phyloP scores from a whole-genome alignment of 2,888 invertebrate species.

The Drosophila eohydei region DNA sequence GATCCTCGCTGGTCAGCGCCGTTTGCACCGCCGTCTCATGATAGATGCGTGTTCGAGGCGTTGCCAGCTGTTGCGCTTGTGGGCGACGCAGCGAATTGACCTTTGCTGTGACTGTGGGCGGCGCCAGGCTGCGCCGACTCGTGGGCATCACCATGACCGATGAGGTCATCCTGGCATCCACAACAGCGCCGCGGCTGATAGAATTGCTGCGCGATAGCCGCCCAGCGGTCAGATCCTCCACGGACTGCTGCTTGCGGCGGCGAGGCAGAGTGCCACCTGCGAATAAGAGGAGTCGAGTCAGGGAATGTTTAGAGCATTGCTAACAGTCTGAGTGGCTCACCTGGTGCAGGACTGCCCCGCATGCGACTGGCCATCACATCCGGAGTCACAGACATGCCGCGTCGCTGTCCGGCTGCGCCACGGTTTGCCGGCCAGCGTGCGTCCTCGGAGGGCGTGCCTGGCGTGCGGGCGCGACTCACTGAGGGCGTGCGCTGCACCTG shows the following conservation, averaged over 20 bases:
- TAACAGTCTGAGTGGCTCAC: background rate
- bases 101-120: conserved; percentile 75
- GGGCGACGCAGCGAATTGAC: conserved; percentile 85
- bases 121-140: conserved; percentile 73
- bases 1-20: conserved; percentile 89
- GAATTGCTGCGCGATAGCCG: conserved; percentile 85
- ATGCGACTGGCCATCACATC: conserved; percentile 80
- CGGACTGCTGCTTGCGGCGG: conserved; percentile 88
- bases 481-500: conserved; percentile 85
- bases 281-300: too few species aligned
- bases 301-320: rapidly evolving
- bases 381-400: conserved; percentile 82
- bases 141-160: conserved; percentile 78
- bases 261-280: conserved; percentile 91
- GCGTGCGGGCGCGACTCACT: conserved; percentile 87
- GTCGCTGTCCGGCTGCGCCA: conserved; percentile 63
- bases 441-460: conserved; percentile 89
- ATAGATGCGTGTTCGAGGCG: conserved; percentile 89
- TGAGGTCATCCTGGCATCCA: conserved; percentile 85
- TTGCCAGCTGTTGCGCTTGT: conserved; percentile 57
- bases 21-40: conserved; percentile 93
- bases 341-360: conserved; percentile 74
- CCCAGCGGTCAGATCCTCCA: conserved; percentile 86
- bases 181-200: conserved; percentile 82
- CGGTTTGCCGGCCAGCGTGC: conserved; percentile 88